Base-by-base conservation (phyloP, 2,797 vertebrate genomes). In the Lates japonicus region DNA sequence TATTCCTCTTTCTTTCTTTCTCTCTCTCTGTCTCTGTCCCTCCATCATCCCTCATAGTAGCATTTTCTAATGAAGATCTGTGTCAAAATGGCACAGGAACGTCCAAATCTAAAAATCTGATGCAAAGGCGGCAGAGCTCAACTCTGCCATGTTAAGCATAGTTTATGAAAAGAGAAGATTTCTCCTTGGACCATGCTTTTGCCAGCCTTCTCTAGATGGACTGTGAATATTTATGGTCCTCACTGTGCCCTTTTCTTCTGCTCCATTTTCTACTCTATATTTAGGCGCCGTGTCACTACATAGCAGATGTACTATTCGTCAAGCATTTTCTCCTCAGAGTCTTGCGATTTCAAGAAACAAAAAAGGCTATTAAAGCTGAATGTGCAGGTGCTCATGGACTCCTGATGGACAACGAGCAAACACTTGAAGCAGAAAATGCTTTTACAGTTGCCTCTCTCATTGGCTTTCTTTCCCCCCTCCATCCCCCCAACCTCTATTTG, bases 211-310 rank as follows among this genome's bases (percentile, higher is more conserved):
- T 82, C 71, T 89, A 55, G 88, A 85, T 90, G 89, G 87, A 87
- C 91, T 85, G 87, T 92, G 90, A 93, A 94, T 94, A 95, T 93
- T 93, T 87, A 93, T 94, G 91, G 78, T 82, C 78, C 80, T 87
- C 76, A 63, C 82, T 87, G 81, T 88, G 87, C 82, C 80, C 86
- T 81, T 85, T 91, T 90, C 88, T 88, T 87, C 89, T 94, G 93
- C 91, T 95, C 93, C 81, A 94, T 92, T 94, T 94, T 89, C 90
- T 55, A 68, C 75, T 91, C 93, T 94, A 95, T 92, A 94, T 94
- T 93, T 94, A 94, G 92, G 69, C 74, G 76, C 84, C 5, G 65
- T 91, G 92, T 94, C 91, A 87, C 90, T 74, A 87, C 85, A 81
- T 58, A 89, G 84, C 87, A 80, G 80, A 90, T 78, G 81, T 74